phyloP scores from a whole-genome alignment of 2,113 vertebrate genomes.

The Clupea harengus region DNA sequence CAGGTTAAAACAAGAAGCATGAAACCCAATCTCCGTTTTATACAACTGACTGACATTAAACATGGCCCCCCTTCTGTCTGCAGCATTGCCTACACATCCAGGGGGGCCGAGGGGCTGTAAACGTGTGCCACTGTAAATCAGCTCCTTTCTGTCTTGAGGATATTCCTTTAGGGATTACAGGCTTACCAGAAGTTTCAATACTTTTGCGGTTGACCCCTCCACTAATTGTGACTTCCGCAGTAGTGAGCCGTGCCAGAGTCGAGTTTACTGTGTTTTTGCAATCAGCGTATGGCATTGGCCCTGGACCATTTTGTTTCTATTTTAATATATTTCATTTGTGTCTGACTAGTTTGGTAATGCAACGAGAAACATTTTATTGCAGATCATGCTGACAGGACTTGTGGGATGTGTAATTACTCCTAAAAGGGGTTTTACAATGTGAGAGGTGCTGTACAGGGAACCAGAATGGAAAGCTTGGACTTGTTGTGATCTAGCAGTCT shows the following conservation, averaged over 20 bases:
- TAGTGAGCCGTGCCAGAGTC: not conserved
- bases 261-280: not conserved
- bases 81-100: too few relatives aligned
- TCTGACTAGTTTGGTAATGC: not conserved
- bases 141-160: not conserved
- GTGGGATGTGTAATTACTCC: not conserved
- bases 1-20: too few relatives aligned
- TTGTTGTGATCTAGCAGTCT: not conserved
- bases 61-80: not conserved
- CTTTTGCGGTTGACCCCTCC: not conserved
- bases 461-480: constrained; percentile 1
- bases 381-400: not conserved
- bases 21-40: not conserved
- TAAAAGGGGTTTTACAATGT: not conserved
- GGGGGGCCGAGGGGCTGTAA: not conserved
- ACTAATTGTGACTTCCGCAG: constrained; percentile 4
- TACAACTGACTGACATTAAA: not conserved
- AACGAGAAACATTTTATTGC: not conserved
- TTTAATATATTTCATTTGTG: not conserved
- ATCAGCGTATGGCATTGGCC: not conserved
- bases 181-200: not conserved
- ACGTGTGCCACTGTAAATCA: not conserved
- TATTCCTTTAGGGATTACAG: not conserved
- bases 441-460: not conserved
- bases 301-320: not conserved